Evolutionary conservation across 2,888 invertebrate genomes (phyloP), one percentile per base, ranked within the genome.

Genomic region (Diadegma fenestrale): DNA sequence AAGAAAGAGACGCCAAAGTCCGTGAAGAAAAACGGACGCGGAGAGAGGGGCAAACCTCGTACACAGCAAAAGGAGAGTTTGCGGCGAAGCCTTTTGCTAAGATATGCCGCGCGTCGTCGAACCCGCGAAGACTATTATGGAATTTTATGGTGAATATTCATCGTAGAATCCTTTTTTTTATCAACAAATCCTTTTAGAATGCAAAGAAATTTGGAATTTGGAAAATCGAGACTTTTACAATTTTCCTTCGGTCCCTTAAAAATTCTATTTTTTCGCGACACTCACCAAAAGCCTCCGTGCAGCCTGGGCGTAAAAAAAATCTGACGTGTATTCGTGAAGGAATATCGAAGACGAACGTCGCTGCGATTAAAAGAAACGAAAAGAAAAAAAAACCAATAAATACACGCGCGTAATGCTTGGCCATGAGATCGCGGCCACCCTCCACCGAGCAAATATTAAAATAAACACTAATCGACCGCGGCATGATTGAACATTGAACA

Each of bases 391-490:
- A 41, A 51, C 33, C 4, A 2, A 17, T 26, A 68, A 26, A 8
- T 17, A 37, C 41, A 41, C 0, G 22, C 58, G 58, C 33, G 22
- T 61, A 58, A 43, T 22, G 72, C 58, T 75, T n/a, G 33, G 48
- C 26, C 19, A 12, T 8, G 8, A 17, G 48, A 43, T 19, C 10
- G 77, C 10, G 77, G 43, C 58, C 43, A 54, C 45, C 48, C 69
- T 64, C 61, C 48, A 61, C n/a, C 33, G 58, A 80, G 73, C 80
- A 66, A 75, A 75, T 81, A 58, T 71, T 64, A 82, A 82, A 63
- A 82, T 41, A 73, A 82, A 75, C 79, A 82, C 77, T 79, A 79
- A 82, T 82, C 79, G 85, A 75, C 41, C 75, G 72, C 72, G 82
- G 66, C 79, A 54, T 66, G 79, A 71, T 82, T 75, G 83, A 83